Evolutionary conservation across 2,113 vertebrate genomes (phyloP).

Genomic region (Albula glossodonta): DNA sequence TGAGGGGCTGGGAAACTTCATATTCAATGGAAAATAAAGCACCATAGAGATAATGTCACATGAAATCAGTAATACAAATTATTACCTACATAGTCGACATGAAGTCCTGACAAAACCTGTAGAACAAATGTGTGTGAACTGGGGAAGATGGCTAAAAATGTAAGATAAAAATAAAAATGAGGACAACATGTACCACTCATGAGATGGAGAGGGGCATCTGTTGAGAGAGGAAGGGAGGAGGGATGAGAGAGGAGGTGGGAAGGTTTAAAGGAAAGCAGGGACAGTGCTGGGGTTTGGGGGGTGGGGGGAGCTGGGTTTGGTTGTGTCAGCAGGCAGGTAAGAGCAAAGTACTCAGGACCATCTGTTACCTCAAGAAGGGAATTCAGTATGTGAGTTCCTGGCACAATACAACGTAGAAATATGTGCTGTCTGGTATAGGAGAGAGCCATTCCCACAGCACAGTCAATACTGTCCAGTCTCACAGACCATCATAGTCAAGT

Average conservation of each 20-base stretch:
- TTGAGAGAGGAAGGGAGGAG: background rate
- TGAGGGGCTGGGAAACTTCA: no score
- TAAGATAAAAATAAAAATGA: background rate
- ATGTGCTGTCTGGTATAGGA: background rate
- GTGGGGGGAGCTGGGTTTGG: background rate
- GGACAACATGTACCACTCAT: background rate
- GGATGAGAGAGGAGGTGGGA: background rate
- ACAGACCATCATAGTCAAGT: no score
- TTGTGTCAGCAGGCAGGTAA: background rate
- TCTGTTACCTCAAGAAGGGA: background rate
- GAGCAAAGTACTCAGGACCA: background rate
- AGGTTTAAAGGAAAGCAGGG: background rate
- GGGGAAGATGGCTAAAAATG: background rate
- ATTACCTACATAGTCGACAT: no score
- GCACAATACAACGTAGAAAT: background rate
- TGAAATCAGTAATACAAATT: no score
- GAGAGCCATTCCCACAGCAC: background rate
- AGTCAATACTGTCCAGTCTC: no score
- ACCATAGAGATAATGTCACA: no score
- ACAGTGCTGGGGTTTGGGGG: background rate
- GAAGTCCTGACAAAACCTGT: no score
- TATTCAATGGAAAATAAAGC: no score
- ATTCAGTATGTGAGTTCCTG: background rate
- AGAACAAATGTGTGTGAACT: background rate
- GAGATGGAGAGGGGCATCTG: constrained; percentile 3